Conservation (phyloP, 2,797 vertebrate species). For the Bovichtus variegatus region DNA sequence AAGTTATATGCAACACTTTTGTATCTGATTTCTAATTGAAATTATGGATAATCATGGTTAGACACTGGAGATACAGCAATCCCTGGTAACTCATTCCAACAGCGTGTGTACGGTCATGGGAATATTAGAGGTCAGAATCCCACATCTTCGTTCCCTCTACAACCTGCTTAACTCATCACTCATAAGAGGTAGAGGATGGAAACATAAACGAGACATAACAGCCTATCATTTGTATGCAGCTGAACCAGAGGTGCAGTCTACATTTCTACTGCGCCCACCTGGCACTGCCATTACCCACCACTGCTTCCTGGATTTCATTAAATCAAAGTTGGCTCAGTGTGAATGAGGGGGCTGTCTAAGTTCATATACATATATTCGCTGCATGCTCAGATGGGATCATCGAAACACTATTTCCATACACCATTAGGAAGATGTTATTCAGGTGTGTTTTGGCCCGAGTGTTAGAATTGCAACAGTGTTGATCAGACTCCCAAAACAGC, state of each 20-base stretch:
- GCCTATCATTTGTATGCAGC: neutral
- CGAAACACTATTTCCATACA: neutral
- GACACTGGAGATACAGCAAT: neutral
- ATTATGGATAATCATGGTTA: neutral
- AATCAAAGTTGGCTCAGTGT: neutral
- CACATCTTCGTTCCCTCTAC: neutral
- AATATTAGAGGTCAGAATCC: neutral
- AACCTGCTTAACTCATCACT: neutral
- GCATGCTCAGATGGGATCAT: neutral
- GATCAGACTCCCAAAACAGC: neutral
- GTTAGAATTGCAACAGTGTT: neutral
- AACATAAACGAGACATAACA: neutral
- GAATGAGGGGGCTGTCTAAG: neutral
- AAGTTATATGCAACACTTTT: no score
- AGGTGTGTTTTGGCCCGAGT: neutral
- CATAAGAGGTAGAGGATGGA: neutral
- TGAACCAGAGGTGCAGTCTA: slow-evolving; percentile 12
- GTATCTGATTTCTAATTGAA: no score
- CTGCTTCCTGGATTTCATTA: neutral
- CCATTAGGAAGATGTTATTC: neutral
- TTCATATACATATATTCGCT: neutral
- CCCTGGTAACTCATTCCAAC: neutral
- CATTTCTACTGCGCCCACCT: neutral
- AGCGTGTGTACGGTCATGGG: neutral
- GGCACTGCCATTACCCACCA: neutral